Conservation (phyloP, 2,888 invertebrate genomes). For the Thereva nobilitata region DNA sequence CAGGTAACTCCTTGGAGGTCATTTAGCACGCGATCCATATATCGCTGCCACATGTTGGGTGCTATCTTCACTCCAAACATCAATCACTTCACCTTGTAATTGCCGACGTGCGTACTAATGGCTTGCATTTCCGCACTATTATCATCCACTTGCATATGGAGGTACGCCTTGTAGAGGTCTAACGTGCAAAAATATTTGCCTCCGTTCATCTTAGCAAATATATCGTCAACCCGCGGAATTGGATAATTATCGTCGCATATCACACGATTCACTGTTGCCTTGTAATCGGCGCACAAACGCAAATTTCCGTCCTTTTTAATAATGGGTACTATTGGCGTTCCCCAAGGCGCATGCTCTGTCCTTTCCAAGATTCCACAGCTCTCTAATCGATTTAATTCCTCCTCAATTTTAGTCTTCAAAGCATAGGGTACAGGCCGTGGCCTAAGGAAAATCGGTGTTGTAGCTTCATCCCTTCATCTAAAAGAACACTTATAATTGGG, state of each 20-base stretch:
- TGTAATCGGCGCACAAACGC: neutral
- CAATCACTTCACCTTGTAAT: conserved; percentile 15
- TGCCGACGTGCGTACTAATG: neutral
- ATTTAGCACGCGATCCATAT: neutral
- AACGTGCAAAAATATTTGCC: neutral
- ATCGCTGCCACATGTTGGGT: neutral
- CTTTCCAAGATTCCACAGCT: neutral
- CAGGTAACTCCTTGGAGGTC: neutral
- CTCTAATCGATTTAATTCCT: neutral
- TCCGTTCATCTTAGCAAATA: neutral
- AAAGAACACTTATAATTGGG: neutral
- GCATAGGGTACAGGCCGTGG: neutral
- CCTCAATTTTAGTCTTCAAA: conserved; percentile 4
- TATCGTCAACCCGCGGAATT: conserved; percentile 4
- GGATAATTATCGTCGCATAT: conserved; percentile 5
- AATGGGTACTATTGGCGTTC: neutral
- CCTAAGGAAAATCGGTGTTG: neutral
- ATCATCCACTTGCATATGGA: neutral
- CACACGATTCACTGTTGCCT: neutral
- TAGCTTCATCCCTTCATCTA: neutral
- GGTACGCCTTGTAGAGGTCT: neutral
- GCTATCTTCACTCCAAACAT: conserved; percentile 2
- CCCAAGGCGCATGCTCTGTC: neutral
- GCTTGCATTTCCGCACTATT: neutral
- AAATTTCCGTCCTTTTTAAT: neutral